These are phyloP conservation scores for Palythoa caribaeorum DNA, from an alignment of 92 coral and sea anemone genomes.

Conservation along the genomic window DNA sequence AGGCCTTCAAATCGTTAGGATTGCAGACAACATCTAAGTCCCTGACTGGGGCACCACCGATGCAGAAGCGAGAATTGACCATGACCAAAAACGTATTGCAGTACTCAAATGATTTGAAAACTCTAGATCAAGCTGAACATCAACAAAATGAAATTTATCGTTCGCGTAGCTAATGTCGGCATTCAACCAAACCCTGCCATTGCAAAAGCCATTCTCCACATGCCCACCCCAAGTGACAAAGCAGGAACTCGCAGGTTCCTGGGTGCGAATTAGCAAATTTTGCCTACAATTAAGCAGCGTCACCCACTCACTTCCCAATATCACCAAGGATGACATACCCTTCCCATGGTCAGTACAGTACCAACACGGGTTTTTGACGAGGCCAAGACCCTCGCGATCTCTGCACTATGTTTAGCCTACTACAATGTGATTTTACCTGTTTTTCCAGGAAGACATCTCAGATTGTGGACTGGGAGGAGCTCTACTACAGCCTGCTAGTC, in stretches of 20 bases:
- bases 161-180: no score
- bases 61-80: slow-evolving; percentile 35
- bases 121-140: slow-evolving; percentile 24
- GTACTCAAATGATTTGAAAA: background rate
- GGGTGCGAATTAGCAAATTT: no score
- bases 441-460: no score
- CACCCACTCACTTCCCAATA: slow-evolving; percentile 42
- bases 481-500: no score
- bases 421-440: no score
- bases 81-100: slow-evolving; percentile 11
- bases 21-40: no score
- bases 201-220: background rate
- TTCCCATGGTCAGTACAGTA: slow-evolving; percentile 63
- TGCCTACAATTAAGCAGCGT: background rate
- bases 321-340: background rate
- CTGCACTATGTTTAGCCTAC: no score
- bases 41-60: no score
- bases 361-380: slow-evolving; percentile 47
- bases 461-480: no score
- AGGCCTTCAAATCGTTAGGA: no score
- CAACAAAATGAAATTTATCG: no score
- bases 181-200: background rate
- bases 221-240: background rate
- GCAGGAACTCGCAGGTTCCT: no score
- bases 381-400: background rate